A percentile compares a stretch with the other conserved stretches of the same genome.
Conservation (phyloP, 2,888 invertebrate species). For the Erebia ligea region DNA sequence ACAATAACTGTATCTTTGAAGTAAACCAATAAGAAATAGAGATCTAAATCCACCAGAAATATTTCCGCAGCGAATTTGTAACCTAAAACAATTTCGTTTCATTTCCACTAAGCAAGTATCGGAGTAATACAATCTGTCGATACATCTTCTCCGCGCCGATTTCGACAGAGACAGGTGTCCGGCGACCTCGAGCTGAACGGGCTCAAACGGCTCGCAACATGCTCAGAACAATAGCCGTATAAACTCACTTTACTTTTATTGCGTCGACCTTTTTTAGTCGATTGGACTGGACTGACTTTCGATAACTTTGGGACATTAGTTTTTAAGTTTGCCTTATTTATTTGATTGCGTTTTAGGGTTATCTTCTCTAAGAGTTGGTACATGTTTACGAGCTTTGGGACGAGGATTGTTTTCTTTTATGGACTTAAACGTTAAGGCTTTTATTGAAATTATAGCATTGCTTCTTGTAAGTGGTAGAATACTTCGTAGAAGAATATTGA, state of each 20-base stretch:
- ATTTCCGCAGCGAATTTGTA: conserved; percentile 8
- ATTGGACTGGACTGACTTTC: conserved; percentile 39
- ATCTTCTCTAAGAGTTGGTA: conserved; percentile 18
- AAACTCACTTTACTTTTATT: conserved; percentile 53
- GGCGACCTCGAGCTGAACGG: conserved; percentile 50
- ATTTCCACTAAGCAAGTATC: conserved; percentile 30
- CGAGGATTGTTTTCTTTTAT: background rate
- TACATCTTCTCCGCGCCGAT: conserved; percentile 30
- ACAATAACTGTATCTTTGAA: no score
- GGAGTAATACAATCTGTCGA: conserved; percentile 30
- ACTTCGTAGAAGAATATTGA: background rate
- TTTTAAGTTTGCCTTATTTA: conserved; percentile 31
- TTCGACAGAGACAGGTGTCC: conserved; percentile 62
- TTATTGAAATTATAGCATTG: conserved; percentile 2
- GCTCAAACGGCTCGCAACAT: conserved; percentile 46
- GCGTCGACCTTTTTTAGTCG: conserved; percentile 46
- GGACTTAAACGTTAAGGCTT: background rate
- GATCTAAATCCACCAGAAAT: background rate
- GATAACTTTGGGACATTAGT: conserved; percentile 32
- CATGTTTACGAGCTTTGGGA: conserved; percentile 8
- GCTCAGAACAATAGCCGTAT: conserved; percentile 34
- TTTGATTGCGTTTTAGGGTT: conserved; percentile 28
- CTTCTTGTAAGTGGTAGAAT: background rate
- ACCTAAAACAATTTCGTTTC: conserved; percentile 25
- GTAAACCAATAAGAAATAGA: background rate